phyloP scores from a whole-genome alignment of 2,888 invertebrate species.

The Drosophila algonquin region DNA sequence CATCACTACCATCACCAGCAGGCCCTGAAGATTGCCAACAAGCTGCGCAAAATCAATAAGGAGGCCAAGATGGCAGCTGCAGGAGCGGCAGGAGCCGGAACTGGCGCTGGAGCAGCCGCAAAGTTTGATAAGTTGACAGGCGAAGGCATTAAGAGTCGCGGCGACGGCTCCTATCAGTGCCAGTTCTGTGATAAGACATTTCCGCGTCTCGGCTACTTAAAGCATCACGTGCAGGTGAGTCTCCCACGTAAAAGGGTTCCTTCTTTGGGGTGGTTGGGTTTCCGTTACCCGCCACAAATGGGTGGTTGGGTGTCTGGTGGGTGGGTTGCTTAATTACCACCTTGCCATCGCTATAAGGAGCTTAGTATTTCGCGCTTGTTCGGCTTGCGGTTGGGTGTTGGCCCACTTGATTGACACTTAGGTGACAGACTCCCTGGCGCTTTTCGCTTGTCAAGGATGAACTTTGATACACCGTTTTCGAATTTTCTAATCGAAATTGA shows the following conservation, averaged over 20 bases:
- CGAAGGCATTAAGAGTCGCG: conserved; percentile 82
- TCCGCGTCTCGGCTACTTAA: conserved; percentile 92
- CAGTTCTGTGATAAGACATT: conserved; percentile 96
- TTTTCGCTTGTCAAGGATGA: conserved; percentile 12
- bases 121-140: conserved; percentile 84
- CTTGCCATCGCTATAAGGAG: conserved; percentile 23
- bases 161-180: conserved; percentile 93
- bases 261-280: conserved; percentile 1
- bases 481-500: conserved; percentile 32
- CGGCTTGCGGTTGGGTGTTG: not conserved
- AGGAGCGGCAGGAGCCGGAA: conserved; percentile 75
- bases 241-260: conserved; percentile 2
- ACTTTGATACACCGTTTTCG: conserved; percentile 19
- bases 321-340: conserved; percentile 22
- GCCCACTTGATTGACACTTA: conserved; percentile 24
- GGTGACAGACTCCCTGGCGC: conserved; percentile 24
- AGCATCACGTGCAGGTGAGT: conserved; percentile 95
- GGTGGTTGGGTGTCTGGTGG: conserved; percentile 11
- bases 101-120: conserved; percentile 47
- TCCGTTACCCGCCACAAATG: conserved; percentile 13
- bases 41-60: conserved; percentile 84
- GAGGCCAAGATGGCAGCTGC: conserved; percentile 57
- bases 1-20: conserved; percentile 79
- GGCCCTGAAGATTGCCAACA: conserved; percentile 81
- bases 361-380: conserved; percentile 13